These are phyloP conservation scores for Eupsittula cactorum DNA, from an alignment of 2,113 vertebrate species.

Conservation along the genomic window DNA sequence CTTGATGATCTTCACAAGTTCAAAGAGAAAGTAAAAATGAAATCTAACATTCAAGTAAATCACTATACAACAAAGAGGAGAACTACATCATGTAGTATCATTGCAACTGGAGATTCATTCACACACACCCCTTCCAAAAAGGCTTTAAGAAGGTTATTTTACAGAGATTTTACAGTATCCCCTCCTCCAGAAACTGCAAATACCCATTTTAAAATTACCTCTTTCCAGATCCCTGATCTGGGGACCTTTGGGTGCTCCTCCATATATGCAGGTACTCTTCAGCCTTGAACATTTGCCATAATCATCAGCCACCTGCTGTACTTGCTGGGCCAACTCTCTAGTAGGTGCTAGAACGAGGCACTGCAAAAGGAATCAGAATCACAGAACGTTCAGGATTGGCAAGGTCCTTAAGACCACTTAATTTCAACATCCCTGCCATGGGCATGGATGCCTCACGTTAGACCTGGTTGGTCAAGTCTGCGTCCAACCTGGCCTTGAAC, in stretches of 20 bases:
- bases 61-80: neutral
- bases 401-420: neutral
- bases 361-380: constrained; percentile 66
- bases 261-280: constrained; percentile 98
- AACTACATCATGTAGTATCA: neutral
- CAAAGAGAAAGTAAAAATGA: neutral
- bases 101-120: neutral
- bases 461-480: neutral
- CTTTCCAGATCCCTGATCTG: constrained; percentile 96
- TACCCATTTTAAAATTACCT: constrained; percentile 73
- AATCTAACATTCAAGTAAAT: neutral
- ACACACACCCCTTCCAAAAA: neutral
- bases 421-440: neutral
- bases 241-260: constrained; percentile 97
- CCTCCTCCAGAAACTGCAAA: neutral
- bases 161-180: neutral
- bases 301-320: constrained; percentile 93
- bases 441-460: neutral
- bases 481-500: neutral
- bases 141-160: neutral
- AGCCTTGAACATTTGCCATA: constrained; percentile 96
- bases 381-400: neutral
- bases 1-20: neutral
- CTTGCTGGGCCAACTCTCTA: constrained; percentile 97
- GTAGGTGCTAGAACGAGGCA: constrained; percentile 95